Conservation (phyloP, 2,888 invertebrate species). For the Anoplius nigerrimus region DNA sequence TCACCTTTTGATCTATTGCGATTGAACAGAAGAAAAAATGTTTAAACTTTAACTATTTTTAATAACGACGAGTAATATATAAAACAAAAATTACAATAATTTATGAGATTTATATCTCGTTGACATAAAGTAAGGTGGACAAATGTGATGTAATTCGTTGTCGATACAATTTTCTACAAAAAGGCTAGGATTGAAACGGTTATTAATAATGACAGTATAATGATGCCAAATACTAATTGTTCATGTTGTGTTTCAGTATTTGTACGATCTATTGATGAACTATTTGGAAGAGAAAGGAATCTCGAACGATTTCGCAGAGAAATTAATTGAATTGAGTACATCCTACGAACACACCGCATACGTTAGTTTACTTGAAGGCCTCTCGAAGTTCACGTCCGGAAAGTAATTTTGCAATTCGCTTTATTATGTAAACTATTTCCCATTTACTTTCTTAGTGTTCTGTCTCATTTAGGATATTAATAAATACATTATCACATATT, state of each 20-base stretch:
- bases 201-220: too few species aligned
- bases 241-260: constrained; percentile 80
- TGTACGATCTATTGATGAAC: constrained; percentile 96
- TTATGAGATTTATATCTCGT: too few species aligned
- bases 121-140: too few species aligned
- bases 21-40: too few species aligned
- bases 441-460: too few species aligned
- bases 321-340: constrained; percentile 91
- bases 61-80: too few species aligned
- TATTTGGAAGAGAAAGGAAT: constrained; percentile 97
- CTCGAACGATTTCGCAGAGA: constrained; percentile 93
- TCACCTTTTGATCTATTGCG: too few species aligned
- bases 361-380: constrained; percentile 89
- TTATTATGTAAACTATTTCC: neutral
- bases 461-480: too few species aligned
- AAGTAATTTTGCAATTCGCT: constrained; percentile 66
- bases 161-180: neutral
- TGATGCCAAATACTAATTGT: constrained; percentile 1
- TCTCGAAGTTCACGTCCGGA: constrained; percentile 89
- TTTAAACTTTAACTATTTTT: too few species aligned
- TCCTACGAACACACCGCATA: constrained; percentile 95
- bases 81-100: too few species aligned
- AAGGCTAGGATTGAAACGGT: constrained; percentile 12
- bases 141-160: too few species aligned
- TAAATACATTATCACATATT: too few species aligned